Evolutionary conservation across 2,888 invertebrate genomes (phyloP), one percentile per base, ranked within the genome.

Genomic region (Dorcus parallelipipedus): DNA sequence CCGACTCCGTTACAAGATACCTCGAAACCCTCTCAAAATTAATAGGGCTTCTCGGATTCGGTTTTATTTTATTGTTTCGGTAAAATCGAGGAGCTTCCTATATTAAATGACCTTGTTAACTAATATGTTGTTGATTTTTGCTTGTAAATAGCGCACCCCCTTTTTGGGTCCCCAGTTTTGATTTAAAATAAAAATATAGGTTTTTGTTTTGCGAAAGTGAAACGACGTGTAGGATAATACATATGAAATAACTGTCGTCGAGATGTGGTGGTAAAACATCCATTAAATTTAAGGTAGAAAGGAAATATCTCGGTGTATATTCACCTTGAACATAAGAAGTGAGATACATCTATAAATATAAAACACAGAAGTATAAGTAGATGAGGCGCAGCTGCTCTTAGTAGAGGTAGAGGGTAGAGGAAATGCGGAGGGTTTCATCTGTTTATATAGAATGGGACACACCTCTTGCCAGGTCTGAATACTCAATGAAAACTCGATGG

Each of bases 301-400:
- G 60, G 43, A 52, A 52, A 55, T 51, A 54, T 58, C 58, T 53
- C 57, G 42, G 38, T 33, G 52, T 55, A 55, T 51, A 58, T 58
- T 58, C 52, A 58, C 61, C n/a, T 38, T 49, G 54, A 43, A 50
- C 42, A 52, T 49, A 58, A 58, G 54, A 52, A 52, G 61, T 49
- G 52, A 61, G 55, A 63, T 64, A 58, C 56, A 57, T 58, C 60
- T 61, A 64, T 64, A 64, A 63, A 64, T 63, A 64, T 62, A 64
- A 66, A 63, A 63, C 59, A 55, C 58, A 59, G 45, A 62, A 56
- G 61, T 65, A 65, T 51, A 65, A 63, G 61, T 60, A 61, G 59
- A 56, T 51, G 64, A 61, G 61, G 51, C 59, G 62, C 64, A 63
- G 62, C 60, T 65, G 65, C 52, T 58, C 54, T 52, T 33, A 42